Conservation (phyloP, 2,888 invertebrate genomes). For the Drosophila austrosaltans region DNA sequence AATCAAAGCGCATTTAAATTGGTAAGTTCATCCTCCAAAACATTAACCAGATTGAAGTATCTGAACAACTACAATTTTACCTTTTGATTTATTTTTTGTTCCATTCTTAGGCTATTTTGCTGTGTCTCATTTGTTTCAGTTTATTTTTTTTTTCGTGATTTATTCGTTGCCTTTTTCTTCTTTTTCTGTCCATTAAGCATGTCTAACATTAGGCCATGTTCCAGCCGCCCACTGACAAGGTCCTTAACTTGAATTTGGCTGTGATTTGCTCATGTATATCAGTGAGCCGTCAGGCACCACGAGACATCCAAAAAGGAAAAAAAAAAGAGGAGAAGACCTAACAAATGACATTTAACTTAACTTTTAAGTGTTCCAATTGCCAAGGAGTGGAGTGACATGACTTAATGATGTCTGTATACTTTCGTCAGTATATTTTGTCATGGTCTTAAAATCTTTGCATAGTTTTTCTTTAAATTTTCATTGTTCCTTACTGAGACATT, state of each 20-base stretch:
- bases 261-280: slow-evolving; percentile 23
- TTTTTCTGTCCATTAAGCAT: neutral
- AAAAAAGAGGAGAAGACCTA: slow-evolving; percentile 1
- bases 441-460: neutral
- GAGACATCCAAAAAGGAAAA: neutral
- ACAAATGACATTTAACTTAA: slow-evolving; percentile 31
- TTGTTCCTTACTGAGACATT: neutral
- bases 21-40: too few relatives aligned
- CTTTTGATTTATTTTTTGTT: neutral
- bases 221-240: slow-evolving; percentile 11
- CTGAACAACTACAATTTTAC: neutral
- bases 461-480: neutral
- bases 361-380: slow-evolving; percentile 14
- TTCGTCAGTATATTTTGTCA: neutral
- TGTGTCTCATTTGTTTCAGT: neutral
- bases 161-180: neutral
- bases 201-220: slow-evolving; percentile 17
- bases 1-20: too few relatives aligned
- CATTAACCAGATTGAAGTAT: too few relatives aligned
- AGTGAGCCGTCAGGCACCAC: slow-evolving; percentile 16
- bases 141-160: neutral
- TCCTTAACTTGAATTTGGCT: slow-evolving; percentile 1
- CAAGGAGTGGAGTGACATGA: neutral
- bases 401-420: neutral
- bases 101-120: neutral